Evolutionary conservation across 1,140 invertebrate species (phyloP).

Genomic region (Tenebrio molitor): DNA sequence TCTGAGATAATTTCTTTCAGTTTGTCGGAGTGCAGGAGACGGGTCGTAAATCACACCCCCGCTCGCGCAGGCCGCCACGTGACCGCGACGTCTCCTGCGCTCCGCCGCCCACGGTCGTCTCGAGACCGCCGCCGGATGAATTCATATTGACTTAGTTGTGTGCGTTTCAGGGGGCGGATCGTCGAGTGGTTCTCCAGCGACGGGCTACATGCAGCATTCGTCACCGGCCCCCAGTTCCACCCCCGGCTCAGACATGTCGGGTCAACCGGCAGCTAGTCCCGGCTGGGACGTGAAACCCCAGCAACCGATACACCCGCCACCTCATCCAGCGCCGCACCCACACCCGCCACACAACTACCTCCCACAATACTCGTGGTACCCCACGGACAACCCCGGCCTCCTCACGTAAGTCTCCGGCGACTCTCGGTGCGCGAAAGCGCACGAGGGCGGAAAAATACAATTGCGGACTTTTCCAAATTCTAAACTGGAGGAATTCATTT

Average conservation of each 20-base stretch:
- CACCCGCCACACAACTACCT: constrained; percentile 70
- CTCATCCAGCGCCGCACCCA: constrained; percentile 66
- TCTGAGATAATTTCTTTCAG: too few relatives aligned
- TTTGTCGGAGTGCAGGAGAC: too few relatives aligned
- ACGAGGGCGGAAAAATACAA: too few relatives aligned
- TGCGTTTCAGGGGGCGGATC: constrained; percentile 63
- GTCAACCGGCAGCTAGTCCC: constrained; percentile 63
- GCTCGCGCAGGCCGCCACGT: too few relatives aligned
- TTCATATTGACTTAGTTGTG: constrained; percentile 15
- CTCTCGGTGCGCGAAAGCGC: too few relatives aligned
- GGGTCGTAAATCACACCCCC: too few relatives aligned
- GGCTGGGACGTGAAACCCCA: constrained; percentile 64
- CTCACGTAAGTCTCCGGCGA: constrained; percentile 74
- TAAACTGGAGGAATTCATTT: too few relatives aligned
- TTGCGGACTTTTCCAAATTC: too few relatives aligned
- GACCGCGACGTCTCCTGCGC: too few relatives aligned
- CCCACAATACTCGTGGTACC: constrained; percentile 81
- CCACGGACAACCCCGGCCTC: constrained; percentile 77
- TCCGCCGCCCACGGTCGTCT: background rate
- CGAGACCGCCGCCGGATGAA: too few relatives aligned
- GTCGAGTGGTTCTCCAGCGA: constrained; percentile 63
- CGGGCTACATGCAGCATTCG: constrained; percentile 65
- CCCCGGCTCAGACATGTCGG: constrained; percentile 66
- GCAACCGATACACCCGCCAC: constrained; percentile 68
- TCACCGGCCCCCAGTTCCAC: constrained; percentile 65